Evolutionary conservation across 2,113 vertebrate genomes (phyloP).

Genomic region (Eulacestoma nigropectus): DNA sequence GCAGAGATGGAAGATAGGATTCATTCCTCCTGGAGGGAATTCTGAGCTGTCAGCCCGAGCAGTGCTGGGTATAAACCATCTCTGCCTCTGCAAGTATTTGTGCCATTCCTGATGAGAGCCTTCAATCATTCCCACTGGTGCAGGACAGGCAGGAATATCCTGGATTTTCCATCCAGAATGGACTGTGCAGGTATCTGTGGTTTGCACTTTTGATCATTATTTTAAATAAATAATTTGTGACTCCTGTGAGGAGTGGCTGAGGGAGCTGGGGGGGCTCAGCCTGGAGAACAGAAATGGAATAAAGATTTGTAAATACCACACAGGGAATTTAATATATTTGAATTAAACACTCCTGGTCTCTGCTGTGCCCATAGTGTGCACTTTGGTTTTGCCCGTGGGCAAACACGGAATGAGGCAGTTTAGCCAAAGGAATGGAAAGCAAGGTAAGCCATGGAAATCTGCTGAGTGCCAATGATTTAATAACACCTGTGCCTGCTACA

Average conservation of each 20-base stretch:
- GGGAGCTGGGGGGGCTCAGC: background rate
- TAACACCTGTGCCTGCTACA: background rate
- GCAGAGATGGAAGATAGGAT: background rate
- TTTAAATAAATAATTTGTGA: background rate
- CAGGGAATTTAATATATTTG: background rate
- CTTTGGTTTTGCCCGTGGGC: background rate
- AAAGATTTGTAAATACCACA: background rate
- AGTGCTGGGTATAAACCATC: background rate
- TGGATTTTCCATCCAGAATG: background rate
- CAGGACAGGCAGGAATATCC: background rate
- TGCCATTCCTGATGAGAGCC: background rate
- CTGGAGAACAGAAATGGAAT: background rate
- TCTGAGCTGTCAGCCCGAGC: background rate
- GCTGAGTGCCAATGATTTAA: constrained; percentile 24
- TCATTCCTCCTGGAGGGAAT: background rate
- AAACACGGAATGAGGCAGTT: constrained; percentile 7
- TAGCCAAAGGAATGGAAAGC: constrained; percentile 1
- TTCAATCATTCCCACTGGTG: background rate
- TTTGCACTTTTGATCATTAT: background rate
- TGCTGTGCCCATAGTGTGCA: background rate
- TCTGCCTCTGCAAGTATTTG: background rate
- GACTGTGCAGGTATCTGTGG: background rate
- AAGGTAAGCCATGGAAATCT: background rate
- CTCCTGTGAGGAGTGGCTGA: background rate
- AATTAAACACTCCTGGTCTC: background rate